Conservation (phyloP, 2,797 vertebrate genomes). For the Brotula barbata region DNA sequence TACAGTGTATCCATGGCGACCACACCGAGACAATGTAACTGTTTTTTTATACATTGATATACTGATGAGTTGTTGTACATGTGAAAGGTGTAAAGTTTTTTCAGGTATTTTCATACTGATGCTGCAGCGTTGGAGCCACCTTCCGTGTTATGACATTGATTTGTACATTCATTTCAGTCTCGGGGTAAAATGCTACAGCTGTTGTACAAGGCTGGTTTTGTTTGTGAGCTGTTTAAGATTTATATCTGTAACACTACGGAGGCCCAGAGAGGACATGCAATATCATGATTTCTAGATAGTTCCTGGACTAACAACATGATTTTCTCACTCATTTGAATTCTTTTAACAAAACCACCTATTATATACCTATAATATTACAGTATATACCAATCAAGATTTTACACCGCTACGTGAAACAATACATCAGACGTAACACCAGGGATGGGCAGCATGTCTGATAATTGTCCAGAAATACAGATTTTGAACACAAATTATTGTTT, state of each 20-base stretch:
- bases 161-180: constrained; percentile 65
- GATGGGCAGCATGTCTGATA: too few relatives aligned
- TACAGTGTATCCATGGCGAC: constrained; percentile 9
- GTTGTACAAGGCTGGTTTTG: constrained; percentile 18
- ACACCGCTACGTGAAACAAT: too few relatives aligned
- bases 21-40: constrained; percentile 11
- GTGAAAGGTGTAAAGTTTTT: neutral
- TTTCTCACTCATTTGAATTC: too few relatives aligned
- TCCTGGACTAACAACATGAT: too few relatives aligned
- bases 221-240: neutral
- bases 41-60: neutral
- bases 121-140: constrained; percentile 9
- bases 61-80: neutral
- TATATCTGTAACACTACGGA: neutral
- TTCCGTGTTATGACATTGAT: neutral
- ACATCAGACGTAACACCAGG: too few relatives aligned
- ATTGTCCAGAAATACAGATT: too few relatives aligned
- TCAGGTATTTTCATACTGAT: constrained; percentile 14
- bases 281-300: too few relatives aligned
- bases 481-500: too few relatives aligned
- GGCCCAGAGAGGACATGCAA: too few relatives aligned
- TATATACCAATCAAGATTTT: too few relatives aligned
- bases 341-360: too few relatives aligned
- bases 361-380: too few relatives aligned
- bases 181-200: constrained; percentile 58